Conservation (phyloP, 2,797 vertebrate species). For the Pelodytes ibericus region DNA sequence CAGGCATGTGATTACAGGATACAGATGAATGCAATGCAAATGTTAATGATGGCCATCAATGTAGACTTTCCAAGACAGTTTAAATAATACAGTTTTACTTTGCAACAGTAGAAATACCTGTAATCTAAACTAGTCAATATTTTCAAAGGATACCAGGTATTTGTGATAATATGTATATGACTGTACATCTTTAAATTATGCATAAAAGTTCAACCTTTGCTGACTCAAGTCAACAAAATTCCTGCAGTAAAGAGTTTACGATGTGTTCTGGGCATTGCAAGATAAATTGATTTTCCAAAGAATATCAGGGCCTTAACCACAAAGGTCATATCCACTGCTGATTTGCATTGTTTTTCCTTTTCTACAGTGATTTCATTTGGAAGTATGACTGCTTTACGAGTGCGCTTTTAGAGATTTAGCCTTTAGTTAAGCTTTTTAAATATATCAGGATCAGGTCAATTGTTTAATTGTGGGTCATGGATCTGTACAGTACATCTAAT, state of each 20-base stretch:
- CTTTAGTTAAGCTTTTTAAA: neutral
- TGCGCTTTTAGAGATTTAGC: constrained; percentile 2
- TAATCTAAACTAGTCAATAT: no score
- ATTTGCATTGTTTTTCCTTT: constrained; percentile 29
- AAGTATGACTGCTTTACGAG: constrained; percentile 35
- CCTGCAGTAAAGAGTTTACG: constrained; percentile 7
- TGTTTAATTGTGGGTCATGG: constrained; percentile 8
- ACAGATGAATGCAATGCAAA: no score
- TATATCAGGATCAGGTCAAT: neutral
- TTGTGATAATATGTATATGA: neutral
- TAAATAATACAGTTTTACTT: no score
- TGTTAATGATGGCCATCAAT: no score
- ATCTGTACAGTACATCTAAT: constrained; percentile 8
- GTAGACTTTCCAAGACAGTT: no score
- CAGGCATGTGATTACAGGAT: no score
- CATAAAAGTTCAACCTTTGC: neutral
- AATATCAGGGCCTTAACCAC: constrained; percentile 18
- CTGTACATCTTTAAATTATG: neutral
- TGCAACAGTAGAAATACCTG: no score
- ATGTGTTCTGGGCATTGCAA: constrained; percentile 15
- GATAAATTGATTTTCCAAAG: constrained; percentile 35
- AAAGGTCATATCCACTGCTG: constrained; percentile 14
- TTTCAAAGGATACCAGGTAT: neutral
- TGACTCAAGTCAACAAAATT: neutral
- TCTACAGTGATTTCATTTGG: constrained; percentile 27